Base-by-base conservation (phyloP, 2,888 invertebrate species). In the Amblyjoppa proteus region DNA sequence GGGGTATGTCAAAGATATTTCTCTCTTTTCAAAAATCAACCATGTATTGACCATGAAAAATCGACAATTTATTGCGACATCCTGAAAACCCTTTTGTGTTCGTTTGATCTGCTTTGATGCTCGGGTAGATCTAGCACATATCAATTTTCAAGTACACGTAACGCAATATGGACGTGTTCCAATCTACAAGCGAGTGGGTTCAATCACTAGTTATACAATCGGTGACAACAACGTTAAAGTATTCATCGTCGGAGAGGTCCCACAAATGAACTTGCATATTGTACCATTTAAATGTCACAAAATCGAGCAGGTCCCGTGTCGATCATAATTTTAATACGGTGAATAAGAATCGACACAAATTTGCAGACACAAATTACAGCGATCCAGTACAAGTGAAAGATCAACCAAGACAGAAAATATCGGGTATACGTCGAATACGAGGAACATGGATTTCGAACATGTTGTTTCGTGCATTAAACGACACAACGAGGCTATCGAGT, bases 401-500 rank as follows among this genome's bases (percentile, higher is more conserved):
- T 11, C 61, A 13, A 5, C 0, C 0, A 28, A 61, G 31, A 28
- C 25, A 3, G 31, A 13, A 9, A 1, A 20, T 2, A 53, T 5
- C 53, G 20, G 9, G 28, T 31, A 1, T 7, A 25, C 20, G n/a
- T 20, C 20, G 16, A n/a, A 76, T 7, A 28, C 5, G 38, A 20
- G 25, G 13, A 61, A 81, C 4, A 4, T n/a, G 28, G 61, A 64
- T 49, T 25, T 81, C 41, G 70, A 69, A 6, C 28, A 53, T 1
- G 13, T 81, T 7, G 25, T 64, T 7, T 38, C 20, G 4, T 81
- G 81, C 34, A 34, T 41, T 5, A 34, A 34, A 34, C 34, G 34
- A 34, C 34, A 34, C 34, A 34, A 34, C 34, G 75, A 75, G 28
- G 81, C 70, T 13, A 82, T 78, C 7, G 71, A 64, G 74, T 77